Percentiles rank a stretch among this genome's conserved stretches.
These are phyloP conservation scores for Camptogramma bilineatum DNA, from an alignment of 2,888 invertebrate species.

Conservation along the genomic window DNA sequence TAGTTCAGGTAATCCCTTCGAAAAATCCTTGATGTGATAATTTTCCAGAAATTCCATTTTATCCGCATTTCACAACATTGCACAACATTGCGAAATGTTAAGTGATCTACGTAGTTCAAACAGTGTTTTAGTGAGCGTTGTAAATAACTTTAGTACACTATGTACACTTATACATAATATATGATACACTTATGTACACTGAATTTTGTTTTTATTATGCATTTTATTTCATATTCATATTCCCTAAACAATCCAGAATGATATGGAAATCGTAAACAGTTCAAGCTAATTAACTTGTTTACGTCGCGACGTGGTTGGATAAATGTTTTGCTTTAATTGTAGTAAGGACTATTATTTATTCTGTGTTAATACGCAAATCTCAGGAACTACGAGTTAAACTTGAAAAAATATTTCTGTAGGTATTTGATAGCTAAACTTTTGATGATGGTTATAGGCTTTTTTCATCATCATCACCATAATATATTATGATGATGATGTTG, in stretches of 20 bases:
- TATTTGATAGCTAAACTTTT: too few species aligned
- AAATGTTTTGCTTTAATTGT: neutral
- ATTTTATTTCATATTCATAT: slow-evolving; percentile 14
- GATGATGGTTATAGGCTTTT: too few species aligned
- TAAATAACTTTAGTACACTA: slow-evolving; percentile 27
- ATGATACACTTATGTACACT: slow-evolving; percentile 30
- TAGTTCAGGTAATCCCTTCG: neutral
- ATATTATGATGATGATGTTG: too few species aligned
- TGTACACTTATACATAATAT: too few species aligned
- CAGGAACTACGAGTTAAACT: too few species aligned
- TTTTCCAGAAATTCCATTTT: neutral
- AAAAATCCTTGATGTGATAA: neutral
- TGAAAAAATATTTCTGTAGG: too few species aligned
- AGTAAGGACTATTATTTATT: neutral
- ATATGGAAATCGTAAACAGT: slow-evolving; percentile 8
- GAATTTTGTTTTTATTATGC: slow-evolving; percentile 18
- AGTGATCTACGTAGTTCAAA: slow-evolving; percentile 19
- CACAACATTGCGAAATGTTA: slow-evolving; percentile 37
- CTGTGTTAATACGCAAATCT: too few species aligned
- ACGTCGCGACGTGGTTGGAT: neutral
- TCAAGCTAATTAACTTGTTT: slow-evolving; percentile 22
- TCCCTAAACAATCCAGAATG: slow-evolving; percentile 6
- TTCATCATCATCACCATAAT: too few species aligned
- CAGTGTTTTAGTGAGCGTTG: slow-evolving; percentile 23
- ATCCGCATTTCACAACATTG: slow-evolving; percentile 39